Conservation (phyloP, 2,113 vertebrate genomes). For the Ictidomys tridecemlineatus region DNA sequence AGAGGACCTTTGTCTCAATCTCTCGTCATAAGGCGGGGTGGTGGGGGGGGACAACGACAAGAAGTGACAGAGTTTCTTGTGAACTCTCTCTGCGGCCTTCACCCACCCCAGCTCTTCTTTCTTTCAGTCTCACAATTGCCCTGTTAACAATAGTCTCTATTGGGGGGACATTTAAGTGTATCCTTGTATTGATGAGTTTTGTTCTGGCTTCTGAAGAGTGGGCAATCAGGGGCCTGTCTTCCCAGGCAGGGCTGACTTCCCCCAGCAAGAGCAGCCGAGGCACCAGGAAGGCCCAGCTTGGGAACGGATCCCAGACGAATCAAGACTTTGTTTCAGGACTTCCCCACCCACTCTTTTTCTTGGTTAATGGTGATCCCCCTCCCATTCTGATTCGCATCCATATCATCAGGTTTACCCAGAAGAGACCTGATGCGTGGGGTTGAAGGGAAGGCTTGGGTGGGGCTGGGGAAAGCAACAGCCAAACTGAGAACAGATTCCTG, state of each 20-base stretch:
- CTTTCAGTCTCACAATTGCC: slow-evolving; percentile 9
- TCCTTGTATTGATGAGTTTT: slow-evolving; percentile 65
- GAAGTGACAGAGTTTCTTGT: slow-evolving; percentile 44
- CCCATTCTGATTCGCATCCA: not conserved
- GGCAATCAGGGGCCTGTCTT: not conserved
- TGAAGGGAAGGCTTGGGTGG: too few relatives aligned
- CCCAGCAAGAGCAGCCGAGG: not conserved
- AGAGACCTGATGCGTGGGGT: not conserved
- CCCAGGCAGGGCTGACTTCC: not conserved
- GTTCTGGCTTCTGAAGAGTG: slow-evolving; percentile 22
- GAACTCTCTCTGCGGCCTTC: not conserved
- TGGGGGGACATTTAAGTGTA: slow-evolving; percentile 64
- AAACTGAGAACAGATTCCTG: not conserved
- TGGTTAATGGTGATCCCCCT: not conserved
- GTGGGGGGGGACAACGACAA: not conserved
- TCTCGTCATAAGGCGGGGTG: not conserved
- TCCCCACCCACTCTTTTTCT: not conserved
- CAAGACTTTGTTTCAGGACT: not conserved
- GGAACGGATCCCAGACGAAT: not conserved
- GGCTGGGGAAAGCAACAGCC: not conserved
- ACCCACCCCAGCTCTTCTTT: not conserved
- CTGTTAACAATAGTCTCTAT: slow-evolving; percentile 60
- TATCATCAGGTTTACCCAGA: not conserved
- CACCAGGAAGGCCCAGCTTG: not conserved
- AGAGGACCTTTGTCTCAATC: slow-evolving; percentile 69